phyloP scores from a whole-genome alignment of 2,113 vertebrate genomes.

The Zapornia atra region DNA sequence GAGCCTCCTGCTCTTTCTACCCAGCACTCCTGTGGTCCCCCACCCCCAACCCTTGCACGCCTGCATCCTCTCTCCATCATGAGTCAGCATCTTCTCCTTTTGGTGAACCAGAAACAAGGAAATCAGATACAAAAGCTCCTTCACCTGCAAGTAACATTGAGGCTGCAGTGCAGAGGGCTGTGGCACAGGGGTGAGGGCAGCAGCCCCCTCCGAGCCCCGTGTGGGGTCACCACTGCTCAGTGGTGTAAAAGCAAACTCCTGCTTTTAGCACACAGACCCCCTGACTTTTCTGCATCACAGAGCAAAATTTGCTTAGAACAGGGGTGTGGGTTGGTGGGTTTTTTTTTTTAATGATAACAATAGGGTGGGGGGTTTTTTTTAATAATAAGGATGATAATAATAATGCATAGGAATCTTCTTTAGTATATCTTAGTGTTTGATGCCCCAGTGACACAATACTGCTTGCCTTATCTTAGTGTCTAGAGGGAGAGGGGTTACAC shows the following conservation, averaged over 20 bases:
- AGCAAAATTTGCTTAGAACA: background rate
- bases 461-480: conserved; percentile 64
- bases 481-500: conserved; percentile 45
- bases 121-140: conserved; percentile 57
- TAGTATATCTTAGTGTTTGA: conserved; percentile 36
- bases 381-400: background rate
- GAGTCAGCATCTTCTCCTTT: background rate
- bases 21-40: background rate
- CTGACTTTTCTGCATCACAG: background rate
- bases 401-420: conserved; percentile 30
- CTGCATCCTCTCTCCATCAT: background rate
- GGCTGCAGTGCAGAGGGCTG: background rate
- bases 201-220: background rate
- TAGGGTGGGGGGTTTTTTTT: background rate
- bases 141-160: background rate
- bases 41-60: fast-evolving
- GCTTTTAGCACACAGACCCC: background rate
- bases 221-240: background rate
- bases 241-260: background rate
- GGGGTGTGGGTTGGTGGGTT: background rate
- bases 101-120: conserved; percentile 3
- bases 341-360: background rate
- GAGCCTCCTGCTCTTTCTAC: background rate
- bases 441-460: conserved; percentile 64
- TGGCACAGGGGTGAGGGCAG: background rate